A percentile compares a stretch with the other conserved stretches of the same genome.
Evolutionary conservation across 1,140 invertebrate species (phyloP).

Genomic region (Homarus americanus): DNA sequence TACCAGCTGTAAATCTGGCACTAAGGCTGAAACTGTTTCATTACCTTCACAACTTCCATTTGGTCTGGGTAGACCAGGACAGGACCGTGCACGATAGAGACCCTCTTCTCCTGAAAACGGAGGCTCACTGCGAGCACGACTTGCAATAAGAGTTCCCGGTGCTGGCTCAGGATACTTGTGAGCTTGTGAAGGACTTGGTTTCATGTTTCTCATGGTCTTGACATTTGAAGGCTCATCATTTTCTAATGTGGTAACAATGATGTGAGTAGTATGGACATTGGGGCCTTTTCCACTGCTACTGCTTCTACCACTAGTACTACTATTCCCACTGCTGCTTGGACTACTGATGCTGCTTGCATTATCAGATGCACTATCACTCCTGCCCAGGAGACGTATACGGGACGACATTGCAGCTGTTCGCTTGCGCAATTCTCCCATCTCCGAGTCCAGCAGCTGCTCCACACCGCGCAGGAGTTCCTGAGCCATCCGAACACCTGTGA

Average conservation of each 20-base stretch:
- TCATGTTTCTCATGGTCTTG: neutral
- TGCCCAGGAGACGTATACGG: slow-evolving; percentile 55
- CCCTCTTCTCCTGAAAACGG: slow-evolving; percentile 59
- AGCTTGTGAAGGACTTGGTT: neutral
- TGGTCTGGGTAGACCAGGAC: slow-evolving; percentile 52
- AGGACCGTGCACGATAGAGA: slow-evolving; percentile 62
- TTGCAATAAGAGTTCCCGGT: neutral
- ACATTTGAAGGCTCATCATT: neutral
- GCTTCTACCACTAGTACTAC: slow-evolving; percentile 33
- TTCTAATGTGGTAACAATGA: slow-evolving; percentile 44
- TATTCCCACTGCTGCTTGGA: slow-evolving; percentile 40
- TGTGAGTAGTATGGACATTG: slow-evolving; percentile 37
- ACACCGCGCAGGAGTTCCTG: slow-evolving; percentile 63
- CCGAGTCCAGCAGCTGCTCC: slow-evolving; percentile 68
- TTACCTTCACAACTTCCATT: slow-evolving; percentile 15
- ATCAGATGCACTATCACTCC: slow-evolving; percentile 48
- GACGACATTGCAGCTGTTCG: slow-evolving; percentile 62
- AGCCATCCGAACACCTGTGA: slow-evolving; percentile 57
- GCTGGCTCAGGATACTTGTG: slow-evolving; percentile 2
- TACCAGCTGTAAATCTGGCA: slow-evolving; percentile 56
- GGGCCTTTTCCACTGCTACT: slow-evolving; percentile 18
- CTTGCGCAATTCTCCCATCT: slow-evolving; percentile 60
- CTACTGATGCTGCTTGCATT: slow-evolving; percentile 33
- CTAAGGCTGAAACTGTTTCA: slow-evolving; percentile 48
- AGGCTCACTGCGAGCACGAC: slow-evolving; percentile 62